Evolutionary conservation across 2,113 vertebrate species (phyloP).

Genomic region (Psittacula cyanocephala): DNA sequence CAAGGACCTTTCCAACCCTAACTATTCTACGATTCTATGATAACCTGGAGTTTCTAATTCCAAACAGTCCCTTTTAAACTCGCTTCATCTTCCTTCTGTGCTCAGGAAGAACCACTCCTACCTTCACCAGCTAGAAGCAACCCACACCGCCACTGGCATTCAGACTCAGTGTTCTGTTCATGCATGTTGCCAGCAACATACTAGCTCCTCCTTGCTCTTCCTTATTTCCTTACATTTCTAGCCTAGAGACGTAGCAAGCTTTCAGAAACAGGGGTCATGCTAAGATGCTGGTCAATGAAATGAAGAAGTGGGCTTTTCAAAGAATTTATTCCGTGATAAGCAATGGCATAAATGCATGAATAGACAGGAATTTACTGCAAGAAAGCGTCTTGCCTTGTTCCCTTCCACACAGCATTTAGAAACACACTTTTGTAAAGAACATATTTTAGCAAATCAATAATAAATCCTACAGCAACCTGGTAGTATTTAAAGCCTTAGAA

Average conservation of each 20-base stretch:
- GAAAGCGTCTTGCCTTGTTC: background rate
- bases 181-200: background rate
- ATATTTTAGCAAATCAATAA: background rate
- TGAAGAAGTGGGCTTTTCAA: background rate
- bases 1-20: too few species aligned
- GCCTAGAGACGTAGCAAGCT: background rate
- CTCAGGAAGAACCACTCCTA: background rate
- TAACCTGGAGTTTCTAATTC: background rate
- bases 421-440: background rate
- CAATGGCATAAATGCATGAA: background rate
- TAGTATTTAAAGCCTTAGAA: background rate
- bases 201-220: background rate
- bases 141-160: background rate
- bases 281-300: background rate
- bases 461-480: background rate
- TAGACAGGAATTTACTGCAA: background rate
- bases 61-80: background rate
- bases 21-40: too few species aligned
- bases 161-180: background rate
- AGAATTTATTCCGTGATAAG: background rate
- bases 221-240: background rate
- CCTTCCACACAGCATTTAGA: background rate
- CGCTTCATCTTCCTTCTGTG: background rate
- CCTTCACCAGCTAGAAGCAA: background rate
- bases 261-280: background rate